Evolutionary conservation across 2,797 vertebrate species (phyloP).

Genomic region (Octomys mimax): DNA sequence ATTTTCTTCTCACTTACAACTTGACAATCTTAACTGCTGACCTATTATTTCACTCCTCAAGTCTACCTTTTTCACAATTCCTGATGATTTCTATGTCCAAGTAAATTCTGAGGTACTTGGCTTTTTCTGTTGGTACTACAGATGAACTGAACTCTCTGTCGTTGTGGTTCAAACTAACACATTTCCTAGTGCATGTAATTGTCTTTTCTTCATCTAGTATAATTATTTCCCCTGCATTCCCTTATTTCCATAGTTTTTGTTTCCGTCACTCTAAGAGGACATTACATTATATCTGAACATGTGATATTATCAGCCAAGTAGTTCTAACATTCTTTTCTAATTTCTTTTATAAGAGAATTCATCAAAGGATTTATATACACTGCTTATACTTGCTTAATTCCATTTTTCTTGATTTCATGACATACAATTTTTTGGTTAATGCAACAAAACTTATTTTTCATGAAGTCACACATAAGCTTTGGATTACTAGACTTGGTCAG

Average conservation of each 20-base stretch:
- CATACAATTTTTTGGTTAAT: not conserved
- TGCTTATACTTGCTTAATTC: not conserved
- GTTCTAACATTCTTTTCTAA: not conserved
- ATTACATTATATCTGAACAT: not conserved
- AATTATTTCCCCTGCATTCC: not conserved
- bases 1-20: not conserved
- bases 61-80: not conserved
- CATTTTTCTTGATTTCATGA: not conserved
- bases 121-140: not conserved
- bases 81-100: constrained; percentile 19
- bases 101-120: not conserved
- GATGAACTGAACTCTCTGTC: constrained; percentile 3
- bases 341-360: not conserved
- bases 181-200: not conserved
- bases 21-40: not conserved
- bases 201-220: not conserved
- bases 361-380: not conserved
- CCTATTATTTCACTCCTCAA: not conserved
- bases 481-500: not conserved
- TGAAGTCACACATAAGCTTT: constrained; percentile 2
- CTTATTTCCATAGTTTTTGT: not conserved
- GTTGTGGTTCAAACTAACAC: not conserved
- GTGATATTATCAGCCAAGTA: not conserved
- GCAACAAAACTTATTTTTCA: constrained; percentile 28
- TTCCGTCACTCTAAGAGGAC: not conserved